Percentiles rank a stretch among this genome's conserved stretches.
phyloP scores from a whole-genome alignment of 2,797 vertebrate species.

The Pteronotus mesoamericanus region DNA sequence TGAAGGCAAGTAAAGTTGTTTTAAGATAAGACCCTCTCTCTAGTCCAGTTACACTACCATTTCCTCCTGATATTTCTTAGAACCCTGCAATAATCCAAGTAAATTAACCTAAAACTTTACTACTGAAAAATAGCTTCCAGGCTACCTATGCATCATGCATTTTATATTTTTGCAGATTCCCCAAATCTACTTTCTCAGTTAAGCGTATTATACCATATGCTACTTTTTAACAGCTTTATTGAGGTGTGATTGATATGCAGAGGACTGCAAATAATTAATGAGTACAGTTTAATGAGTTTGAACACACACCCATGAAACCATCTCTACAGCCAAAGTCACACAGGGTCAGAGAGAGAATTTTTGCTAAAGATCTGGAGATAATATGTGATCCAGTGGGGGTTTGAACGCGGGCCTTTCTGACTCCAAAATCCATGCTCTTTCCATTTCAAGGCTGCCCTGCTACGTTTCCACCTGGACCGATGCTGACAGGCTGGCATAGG shows the following conservation, averaged over 20 bases:
- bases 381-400: neutral
- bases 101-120: conserved; percentile 33
- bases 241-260: neutral
- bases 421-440: neutral
- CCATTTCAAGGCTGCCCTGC: neutral
- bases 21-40: neutral
- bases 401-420: conserved; percentile 1
- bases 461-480: neutral
- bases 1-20: neutral
- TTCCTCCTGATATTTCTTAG: conserved; percentile 21
- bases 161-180: neutral
- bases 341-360: neutral
- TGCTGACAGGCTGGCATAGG: neutral
- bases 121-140: neutral
- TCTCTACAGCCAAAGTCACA: neutral
- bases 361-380: neutral
- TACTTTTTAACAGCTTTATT: neutral
- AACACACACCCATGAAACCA: neutral
- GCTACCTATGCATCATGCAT: neutral
- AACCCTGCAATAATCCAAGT: neutral
- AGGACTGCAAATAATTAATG: neutral
- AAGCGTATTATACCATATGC: neutral
- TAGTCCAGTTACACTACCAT: neutral
- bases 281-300: neutral
- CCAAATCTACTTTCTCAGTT: neutral